Evolutionary conservation across 2,888 invertebrate genomes (phyloP).

Genomic region (Harmothoe impar): DNA sequence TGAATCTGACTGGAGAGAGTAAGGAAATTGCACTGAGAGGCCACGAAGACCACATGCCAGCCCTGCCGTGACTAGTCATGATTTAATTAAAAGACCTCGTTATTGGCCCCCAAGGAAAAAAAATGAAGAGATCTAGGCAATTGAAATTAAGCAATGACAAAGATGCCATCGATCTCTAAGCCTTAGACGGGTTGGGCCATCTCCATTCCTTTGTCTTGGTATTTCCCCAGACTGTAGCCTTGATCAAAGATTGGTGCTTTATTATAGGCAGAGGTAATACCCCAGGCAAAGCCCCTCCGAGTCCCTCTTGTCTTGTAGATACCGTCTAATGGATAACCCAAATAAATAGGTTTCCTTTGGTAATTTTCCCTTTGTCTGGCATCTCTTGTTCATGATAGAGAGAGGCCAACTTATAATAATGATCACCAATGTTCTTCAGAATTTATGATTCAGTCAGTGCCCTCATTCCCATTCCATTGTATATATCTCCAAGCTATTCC

Average conservation of each 20-base stretch:
- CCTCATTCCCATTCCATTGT: too few relatives aligned
- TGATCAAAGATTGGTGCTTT: not conserved
- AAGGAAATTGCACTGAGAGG: slow-evolving; percentile 12
- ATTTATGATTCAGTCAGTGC: too few relatives aligned
- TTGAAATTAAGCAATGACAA: slow-evolving; percentile 5
- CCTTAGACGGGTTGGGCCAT: not conserved
- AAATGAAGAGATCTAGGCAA: not conserved
- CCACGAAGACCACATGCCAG: not conserved
- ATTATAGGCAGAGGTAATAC: not conserved
- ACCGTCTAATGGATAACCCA: too few relatives aligned
- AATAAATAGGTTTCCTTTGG: too few relatives aligned
- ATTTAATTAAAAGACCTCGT: not conserved
- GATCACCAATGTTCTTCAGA: too few relatives aligned
- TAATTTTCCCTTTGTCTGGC: too few relatives aligned
- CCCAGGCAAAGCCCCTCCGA: too few relatives aligned
- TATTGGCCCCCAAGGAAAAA: not conserved
- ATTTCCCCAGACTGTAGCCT: not conserved
- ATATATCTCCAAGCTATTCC: too few relatives aligned
- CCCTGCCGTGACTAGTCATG: not conserved
- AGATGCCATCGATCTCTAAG: not conserved
- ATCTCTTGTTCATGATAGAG: too few relatives aligned
- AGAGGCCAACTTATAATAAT: too few relatives aligned
- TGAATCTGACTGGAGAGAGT: not conserved
- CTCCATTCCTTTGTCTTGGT: not conserved
- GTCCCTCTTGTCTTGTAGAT: too few relatives aligned